Percentiles rank a stretch among this genome's conserved stretches.
These are phyloP conservation scores for Cabera pusaria DNA, from an alignment of 2,888 invertebrate species.

Conservation along the genomic window DNA sequence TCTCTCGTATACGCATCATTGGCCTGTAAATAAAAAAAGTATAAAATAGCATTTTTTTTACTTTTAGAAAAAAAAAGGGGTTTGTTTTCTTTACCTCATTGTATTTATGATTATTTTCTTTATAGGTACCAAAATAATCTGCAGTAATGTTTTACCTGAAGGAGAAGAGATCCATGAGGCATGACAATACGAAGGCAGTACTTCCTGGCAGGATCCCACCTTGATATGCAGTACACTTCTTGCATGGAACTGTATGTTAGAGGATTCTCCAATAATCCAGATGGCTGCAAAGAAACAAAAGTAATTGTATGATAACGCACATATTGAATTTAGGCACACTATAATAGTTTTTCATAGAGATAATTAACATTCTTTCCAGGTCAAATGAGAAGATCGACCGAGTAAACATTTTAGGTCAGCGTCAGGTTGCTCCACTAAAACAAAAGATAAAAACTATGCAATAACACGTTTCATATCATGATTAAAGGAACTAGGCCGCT, in stretches of 20 bases:
- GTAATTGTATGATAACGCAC: too few relatives aligned
- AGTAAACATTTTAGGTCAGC: not conserved
- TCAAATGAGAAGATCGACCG: too few relatives aligned
- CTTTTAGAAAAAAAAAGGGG: too few relatives aligned
- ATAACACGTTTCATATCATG: slow-evolving; percentile 3
- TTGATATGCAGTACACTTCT: slow-evolving; percentile 89
- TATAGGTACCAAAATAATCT: too few relatives aligned
- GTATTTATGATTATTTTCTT: too few relatives aligned
- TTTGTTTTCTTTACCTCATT: too few relatives aligned
- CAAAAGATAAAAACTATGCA: slow-evolving; percentile 8
- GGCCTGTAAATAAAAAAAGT: slow-evolving; percentile 81
- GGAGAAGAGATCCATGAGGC: slow-evolving; percentile 88
- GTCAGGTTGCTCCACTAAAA: not conserved
- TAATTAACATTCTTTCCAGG: too few relatives aligned
- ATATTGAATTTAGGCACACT: too few relatives aligned
- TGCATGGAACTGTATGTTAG: slow-evolving; percentile 89
- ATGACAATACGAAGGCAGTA: slow-evolving; percentile 90
- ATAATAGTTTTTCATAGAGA: too few relatives aligned
- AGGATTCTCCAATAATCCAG: slow-evolving; percentile 86
- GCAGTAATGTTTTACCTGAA: slow-evolving; percentile 88
- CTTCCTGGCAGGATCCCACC: slow-evolving; percentile 91
- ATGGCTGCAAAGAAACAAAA: slow-evolving; percentile 75
- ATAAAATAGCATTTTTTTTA: too few relatives aligned
- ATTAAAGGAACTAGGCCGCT: slow-evolving; percentile 7
- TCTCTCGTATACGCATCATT: slow-evolving; percentile 91